A percentile compares a stretch with the other conserved stretches of the same genome.
Evolutionary conservation across 1,140 invertebrate species (phyloP).

Genomic region (Formica exsecta): DNA sequence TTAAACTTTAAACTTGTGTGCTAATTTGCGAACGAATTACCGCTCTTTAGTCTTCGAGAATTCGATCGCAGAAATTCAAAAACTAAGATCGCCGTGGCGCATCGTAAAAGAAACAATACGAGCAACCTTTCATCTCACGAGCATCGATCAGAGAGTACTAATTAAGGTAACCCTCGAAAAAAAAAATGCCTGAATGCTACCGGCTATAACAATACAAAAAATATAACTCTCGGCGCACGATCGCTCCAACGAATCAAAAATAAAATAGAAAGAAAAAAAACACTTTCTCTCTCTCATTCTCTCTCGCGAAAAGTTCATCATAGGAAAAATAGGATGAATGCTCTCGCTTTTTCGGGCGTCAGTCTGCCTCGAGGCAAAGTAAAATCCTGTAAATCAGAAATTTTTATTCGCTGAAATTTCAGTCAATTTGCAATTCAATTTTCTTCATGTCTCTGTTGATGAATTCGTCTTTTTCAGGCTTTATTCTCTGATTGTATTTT

Average conservation of each 20-base stretch:
- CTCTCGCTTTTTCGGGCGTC: conserved; percentile 32
- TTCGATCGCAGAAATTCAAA: conserved; percentile 36
- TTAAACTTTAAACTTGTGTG: neutral
- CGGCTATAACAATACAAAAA: conserved; percentile 48
- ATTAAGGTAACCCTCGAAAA: conserved; percentile 54
- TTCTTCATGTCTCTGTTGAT: conserved; percentile 34
- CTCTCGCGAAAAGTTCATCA: conserved; percentile 39
- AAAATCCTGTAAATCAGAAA: conserved; percentile 58
- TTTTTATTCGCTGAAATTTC: conserved; percentile 49
- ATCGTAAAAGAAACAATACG: conserved; percentile 29
- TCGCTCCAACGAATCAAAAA: conserved; percentile 52
- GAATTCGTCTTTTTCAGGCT: conserved; percentile 37
- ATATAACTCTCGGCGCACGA: conserved; percentile 9
- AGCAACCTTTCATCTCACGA: conserved; percentile 52
- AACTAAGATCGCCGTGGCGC: neutral
- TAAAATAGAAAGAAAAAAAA: conserved; percentile 43
- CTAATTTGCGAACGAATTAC: neutral
- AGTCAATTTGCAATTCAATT: conserved; percentile 56
- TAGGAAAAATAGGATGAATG: conserved; percentile 35
- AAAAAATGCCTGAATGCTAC: conserved; percentile 46
- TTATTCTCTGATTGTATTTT: conserved; percentile 20
- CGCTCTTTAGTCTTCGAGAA: neutral
- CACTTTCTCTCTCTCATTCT: neutral
- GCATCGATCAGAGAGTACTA: conserved; percentile 53
- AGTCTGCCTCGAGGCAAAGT: conserved; percentile 28